Percentiles rank a stretch among this genome's conserved stretches.
Conservation (phyloP, 2,113 vertebrate genomes). For the Oophaga pumilio region DNA sequence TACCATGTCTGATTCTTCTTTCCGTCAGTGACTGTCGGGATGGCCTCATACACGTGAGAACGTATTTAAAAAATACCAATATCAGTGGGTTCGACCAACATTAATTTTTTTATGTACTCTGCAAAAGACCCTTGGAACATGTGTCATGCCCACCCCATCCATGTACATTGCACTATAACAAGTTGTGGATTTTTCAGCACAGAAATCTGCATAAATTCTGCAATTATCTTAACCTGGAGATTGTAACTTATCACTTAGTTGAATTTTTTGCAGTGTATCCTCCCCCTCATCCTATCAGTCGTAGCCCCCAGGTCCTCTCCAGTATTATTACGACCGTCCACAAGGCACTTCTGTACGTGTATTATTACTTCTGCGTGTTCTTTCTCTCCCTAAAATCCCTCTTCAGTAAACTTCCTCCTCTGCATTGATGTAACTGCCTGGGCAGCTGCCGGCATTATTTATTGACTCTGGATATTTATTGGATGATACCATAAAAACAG, state of each 20-base stretch:
- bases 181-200: too few species aligned
- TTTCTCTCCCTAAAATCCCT: conserved; percentile 22
- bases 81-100: too few species aligned
- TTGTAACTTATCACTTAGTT: not conserved
- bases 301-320: not conserved
- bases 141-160: too few species aligned
- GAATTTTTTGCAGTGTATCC: not conserved
- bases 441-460: conserved; percentile 43
- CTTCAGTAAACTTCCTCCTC: conserved; percentile 44
- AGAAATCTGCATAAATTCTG: too few species aligned
- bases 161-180: too few species aligned
- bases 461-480: conserved; percentile 53
- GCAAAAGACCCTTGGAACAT: too few species aligned
- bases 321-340: not conserved
- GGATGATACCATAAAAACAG: conserved; percentile 50
- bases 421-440: conserved; percentile 38
- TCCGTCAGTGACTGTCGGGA: too few species aligned
- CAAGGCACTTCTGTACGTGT: not conserved
- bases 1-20: too few species aligned
- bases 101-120: too few species aligned
- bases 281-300: not conserved
- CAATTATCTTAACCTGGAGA: too few species aligned
- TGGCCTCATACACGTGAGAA: too few species aligned
- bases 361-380: not conserved
- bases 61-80: too few species aligned